These are phyloP conservation scores for Ammodytes marinus DNA, from an alignment of 2,113 vertebrate species.

Conservation along the genomic window DNA sequence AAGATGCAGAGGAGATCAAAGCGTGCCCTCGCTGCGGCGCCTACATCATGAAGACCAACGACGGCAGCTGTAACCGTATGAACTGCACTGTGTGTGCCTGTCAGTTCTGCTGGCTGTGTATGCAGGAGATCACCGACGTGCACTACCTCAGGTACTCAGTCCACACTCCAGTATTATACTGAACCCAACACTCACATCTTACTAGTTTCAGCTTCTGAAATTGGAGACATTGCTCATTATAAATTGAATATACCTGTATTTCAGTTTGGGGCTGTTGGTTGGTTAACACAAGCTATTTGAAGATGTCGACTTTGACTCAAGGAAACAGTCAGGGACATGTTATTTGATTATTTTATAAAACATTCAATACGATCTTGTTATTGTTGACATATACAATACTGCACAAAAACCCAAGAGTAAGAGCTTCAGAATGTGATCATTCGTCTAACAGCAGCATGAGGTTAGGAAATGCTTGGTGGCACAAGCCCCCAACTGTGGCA, in stretches of 20 bases:
- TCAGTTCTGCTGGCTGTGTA: conserved; percentile 93
- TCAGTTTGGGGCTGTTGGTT: background rate
- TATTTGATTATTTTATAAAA: too few species aligned
- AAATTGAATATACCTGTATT: background rate
- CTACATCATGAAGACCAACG: conserved; percentile 92
- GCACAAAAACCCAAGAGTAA: background rate
- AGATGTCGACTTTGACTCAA: background rate
- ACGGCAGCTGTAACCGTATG: conserved; percentile 93
- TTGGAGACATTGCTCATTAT: background rate
- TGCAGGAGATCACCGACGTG: conserved; percentile 91
- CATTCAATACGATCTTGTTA: background rate
- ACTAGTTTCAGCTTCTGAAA: background rate
- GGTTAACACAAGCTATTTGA: background rate
- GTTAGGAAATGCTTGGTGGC: background rate
- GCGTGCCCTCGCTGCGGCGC: conserved; percentile 91
- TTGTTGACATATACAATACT: background rate
- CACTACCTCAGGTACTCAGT: conserved; percentile 89
- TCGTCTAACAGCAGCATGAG: background rate
- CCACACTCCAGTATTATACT: background rate
- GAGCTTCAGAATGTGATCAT: conserved; percentile 42
- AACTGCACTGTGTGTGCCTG: conserved; percentile 91
- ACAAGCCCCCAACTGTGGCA: background rate
- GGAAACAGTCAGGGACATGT: background rate
- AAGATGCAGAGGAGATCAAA: conserved; percentile 89
- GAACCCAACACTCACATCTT: background rate